These are phyloP conservation scores for Gortyna flavago DNA, from an alignment of 2,888 invertebrate species.

Conservation along the genomic window DNA sequence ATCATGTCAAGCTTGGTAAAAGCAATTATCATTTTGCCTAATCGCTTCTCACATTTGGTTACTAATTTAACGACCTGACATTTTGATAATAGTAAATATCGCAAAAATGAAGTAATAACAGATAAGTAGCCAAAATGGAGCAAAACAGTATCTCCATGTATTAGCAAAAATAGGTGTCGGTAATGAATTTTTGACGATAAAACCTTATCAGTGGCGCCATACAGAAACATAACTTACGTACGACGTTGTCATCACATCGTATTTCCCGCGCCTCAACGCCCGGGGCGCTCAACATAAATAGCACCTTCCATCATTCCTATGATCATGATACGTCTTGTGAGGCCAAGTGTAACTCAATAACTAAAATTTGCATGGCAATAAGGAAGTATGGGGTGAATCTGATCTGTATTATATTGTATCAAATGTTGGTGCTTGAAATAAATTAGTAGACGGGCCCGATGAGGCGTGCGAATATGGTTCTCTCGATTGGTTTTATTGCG, in stretches of 20 bases:
- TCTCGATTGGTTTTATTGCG: constrained; percentile 72
- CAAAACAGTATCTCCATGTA: constrained; percentile 13
- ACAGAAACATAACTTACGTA: constrained; percentile 12
- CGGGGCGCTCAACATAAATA: constrained; percentile 15
- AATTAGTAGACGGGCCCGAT: constrained; percentile 67
- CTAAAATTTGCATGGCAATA: constrained; percentile 73
- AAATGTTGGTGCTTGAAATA: constrained; percentile 68
- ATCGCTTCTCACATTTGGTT: background rate
- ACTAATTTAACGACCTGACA: background rate
- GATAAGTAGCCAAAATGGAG: constrained; percentile 7
- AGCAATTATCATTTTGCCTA: background rate
- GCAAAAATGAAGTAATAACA: background rate
- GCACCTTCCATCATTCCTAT: constrained; percentile 32
- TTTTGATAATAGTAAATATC: background rate
- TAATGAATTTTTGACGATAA: constrained; percentile 61
- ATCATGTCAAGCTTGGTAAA: background rate
- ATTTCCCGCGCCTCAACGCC: background rate
- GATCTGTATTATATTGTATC: constrained; percentile 69
- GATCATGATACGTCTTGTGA: constrained; percentile 53
- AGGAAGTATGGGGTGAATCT: constrained; percentile 73
- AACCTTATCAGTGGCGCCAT: constrained; percentile 46
- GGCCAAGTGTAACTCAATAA: constrained; percentile 64
- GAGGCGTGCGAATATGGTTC: constrained; percentile 75
- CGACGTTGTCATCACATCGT: constrained; percentile 26
- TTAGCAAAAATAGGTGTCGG: constrained; percentile 42